A percentile compares a stretch with the other conserved stretches of the same genome.
Conservation (phyloP, 2,888 invertebrate species). For the Globia sparganii region DNA sequence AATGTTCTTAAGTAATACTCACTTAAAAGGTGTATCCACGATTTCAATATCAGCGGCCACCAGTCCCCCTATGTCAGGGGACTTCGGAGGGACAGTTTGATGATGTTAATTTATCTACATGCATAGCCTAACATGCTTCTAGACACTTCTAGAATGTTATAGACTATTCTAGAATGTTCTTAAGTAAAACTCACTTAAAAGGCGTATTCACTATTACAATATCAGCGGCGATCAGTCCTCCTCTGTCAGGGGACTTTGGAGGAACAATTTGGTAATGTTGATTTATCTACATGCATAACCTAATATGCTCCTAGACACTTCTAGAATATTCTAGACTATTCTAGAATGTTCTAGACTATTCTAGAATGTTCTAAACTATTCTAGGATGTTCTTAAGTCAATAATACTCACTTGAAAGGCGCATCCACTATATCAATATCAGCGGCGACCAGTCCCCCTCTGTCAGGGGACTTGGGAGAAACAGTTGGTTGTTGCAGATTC, state of each 20-base stretch:
- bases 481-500: constrained; percentile 71
- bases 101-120: background rate
- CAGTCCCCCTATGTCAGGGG: background rate
- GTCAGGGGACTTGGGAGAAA: constrained; percentile 71
- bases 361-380: too few species aligned
- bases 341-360: background rate
- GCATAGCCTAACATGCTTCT: background rate
- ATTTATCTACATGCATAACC: too few species aligned
- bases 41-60: background rate
- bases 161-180: too few species aligned
- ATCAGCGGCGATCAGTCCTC: background rate
- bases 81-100: background rate
- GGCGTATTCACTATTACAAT: constrained; percentile 78
- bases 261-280: too few species aligned
- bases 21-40: background rate
- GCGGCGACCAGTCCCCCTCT: constrained; percentile 78
- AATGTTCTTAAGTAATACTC: too few species aligned
- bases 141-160: background rate
- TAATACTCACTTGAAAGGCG: constrained; percentile 84
- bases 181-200: too few species aligned
- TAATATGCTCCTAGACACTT: background rate
- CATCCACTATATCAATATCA: constrained; percentile 83
- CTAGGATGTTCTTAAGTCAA: too few species aligned
- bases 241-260: background rate
- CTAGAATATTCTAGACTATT: background rate